phyloP scores from a whole-genome alignment of 2,888 invertebrate species.

The Scrobipalpa atriplicella region DNA sequence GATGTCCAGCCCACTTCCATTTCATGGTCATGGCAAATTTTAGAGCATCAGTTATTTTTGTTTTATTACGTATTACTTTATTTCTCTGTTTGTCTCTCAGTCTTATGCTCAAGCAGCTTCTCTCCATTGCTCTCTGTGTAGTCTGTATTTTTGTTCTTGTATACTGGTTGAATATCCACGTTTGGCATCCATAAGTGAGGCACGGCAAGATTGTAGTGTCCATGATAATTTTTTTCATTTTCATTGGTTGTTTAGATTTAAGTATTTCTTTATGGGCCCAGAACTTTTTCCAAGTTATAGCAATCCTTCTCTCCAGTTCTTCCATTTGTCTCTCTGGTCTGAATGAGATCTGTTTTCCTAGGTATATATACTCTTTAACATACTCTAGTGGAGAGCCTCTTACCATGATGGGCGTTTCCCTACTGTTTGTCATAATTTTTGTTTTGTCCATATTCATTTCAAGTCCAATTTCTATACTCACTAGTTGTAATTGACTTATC shows the following conservation, averaged over 20 bases:
- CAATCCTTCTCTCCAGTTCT: constrained; percentile 33
- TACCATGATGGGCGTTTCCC: background rate
- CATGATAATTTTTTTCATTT: constrained; percentile 10
- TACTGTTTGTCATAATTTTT: constrained; percentile 12
- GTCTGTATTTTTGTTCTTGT: background rate
- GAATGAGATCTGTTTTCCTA: constrained; percentile 33
- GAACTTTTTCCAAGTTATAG: constrained; percentile 32
- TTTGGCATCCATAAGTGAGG: background rate
- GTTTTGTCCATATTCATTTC: constrained; percentile 12
- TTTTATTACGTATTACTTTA: background rate
- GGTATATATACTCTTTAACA: constrained; percentile 31
- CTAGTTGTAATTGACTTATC: background rate
- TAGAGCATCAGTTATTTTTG: constrained; percentile 17
- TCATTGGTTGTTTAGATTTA: constrained; percentile 26
- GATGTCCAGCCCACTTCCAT: constrained; percentile 18
- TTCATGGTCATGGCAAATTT: background rate
- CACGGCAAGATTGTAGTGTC: background rate
- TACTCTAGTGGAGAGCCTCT: constrained; percentile 1
- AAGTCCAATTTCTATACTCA: background rate
- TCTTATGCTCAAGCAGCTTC: background rate
- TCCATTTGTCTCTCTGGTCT: constrained; percentile 22
- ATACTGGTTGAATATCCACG: background rate
- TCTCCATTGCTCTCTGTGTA: background rate
- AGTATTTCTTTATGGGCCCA: constrained; percentile 26
- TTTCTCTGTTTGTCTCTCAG: constrained; percentile 7